phyloP scores from a whole-genome alignment of 2,888 invertebrate genomes.

The Aspidapion aeneum region DNA sequence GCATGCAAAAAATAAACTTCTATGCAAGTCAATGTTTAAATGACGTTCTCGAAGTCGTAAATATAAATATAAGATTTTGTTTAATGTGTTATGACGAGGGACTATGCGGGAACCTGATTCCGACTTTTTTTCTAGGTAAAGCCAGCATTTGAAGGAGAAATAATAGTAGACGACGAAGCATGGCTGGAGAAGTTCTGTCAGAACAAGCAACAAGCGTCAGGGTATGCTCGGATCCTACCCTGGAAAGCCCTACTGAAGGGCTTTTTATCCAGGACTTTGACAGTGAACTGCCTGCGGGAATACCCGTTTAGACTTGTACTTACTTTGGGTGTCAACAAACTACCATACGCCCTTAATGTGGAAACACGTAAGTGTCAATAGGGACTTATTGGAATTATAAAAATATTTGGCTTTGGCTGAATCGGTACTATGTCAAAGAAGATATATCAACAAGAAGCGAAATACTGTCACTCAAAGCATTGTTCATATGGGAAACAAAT shows the following conservation, averaged over 20 bases:
- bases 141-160: conserved; percentile 32
- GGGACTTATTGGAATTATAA: no score
- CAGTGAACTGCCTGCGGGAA: conserved; percentile 34
- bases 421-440: no score
- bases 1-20: no score
- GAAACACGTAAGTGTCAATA: conserved; percentile 7
- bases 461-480: no score
- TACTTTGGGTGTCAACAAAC: conserved; percentile 27
- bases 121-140: not conserved
- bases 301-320: conserved; percentile 29
- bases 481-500: no score
- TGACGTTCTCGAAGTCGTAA: no score
- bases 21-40: no score
- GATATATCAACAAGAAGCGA: no score
- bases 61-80: no score
- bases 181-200: conserved; percentile 29
- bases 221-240: conserved; percentile 35
- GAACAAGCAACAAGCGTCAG: conserved; percentile 24
- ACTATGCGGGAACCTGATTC: no score
- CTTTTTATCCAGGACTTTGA: conserved; percentile 29
- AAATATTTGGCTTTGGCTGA: no score
- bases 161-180: conserved; percentile 29
- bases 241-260: conserved; percentile 34
- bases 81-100: no score
- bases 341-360: conserved; percentile 36